Conservation (phyloP, 2,797 vertebrate species). For the Myripristis murdjan region DNA sequence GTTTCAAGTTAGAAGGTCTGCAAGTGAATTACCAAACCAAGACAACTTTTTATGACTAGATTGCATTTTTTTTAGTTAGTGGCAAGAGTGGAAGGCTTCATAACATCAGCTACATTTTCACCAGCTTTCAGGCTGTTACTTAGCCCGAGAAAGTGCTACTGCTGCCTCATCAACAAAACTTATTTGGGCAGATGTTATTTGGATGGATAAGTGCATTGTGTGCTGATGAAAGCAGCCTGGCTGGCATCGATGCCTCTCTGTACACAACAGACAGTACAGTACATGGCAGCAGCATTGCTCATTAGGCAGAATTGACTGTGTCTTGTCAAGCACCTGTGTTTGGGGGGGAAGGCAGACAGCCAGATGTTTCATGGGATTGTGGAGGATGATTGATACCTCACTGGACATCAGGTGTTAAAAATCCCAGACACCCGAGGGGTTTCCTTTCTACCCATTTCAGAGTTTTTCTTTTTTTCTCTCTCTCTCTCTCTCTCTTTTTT, state of each 20-base stretch:
- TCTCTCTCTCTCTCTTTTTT: background rate
- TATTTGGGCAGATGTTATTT: constrained; percentile 12
- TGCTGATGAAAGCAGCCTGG: constrained; percentile 40
- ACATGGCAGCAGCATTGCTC: constrained; percentile 55
- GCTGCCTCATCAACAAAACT: constrained; percentile 2
- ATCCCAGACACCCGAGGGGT: constrained; percentile 38
- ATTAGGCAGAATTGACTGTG: constrained; percentile 66
- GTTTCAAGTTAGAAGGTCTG: too few relatives aligned
- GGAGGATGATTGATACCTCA: constrained; percentile 59
- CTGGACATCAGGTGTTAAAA: constrained; percentile 49
- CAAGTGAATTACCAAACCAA: too few relatives aligned
- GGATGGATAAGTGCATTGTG: background rate
- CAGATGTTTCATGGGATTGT: constrained; percentile 45
- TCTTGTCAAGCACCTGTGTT: constrained; percentile 65
- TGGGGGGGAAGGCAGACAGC: constrained; percentile 21
- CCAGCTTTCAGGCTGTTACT: too few relatives aligned
- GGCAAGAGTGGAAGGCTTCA: too few relatives aligned
- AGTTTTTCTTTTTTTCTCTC: too few relatives aligned
- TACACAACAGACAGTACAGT: constrained; percentile 31
- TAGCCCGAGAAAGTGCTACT: background rate
- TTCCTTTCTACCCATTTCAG: constrained; percentile 8
- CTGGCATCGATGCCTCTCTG: constrained; percentile 1
- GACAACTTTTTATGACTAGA: too few relatives aligned
- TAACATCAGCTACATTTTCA: too few relatives aligned
- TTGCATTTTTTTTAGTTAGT: too few relatives aligned